Base-by-base conservation (phyloP, 2,888 invertebrate species). In the Polydrusus cervinus region DNA sequence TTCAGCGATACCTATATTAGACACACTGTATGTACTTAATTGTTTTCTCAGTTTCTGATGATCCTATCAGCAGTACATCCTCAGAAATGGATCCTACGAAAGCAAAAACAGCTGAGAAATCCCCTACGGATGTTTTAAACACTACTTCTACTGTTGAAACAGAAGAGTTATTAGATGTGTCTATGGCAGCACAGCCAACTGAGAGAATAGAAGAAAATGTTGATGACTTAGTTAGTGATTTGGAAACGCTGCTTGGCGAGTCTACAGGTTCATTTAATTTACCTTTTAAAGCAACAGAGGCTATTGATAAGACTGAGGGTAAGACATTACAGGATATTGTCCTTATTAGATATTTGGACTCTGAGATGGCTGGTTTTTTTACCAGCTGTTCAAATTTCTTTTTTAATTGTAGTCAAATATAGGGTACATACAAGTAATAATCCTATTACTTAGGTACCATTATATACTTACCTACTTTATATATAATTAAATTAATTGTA, bases 161-260 rank as follows among this genome's bases (percentile, higher is more conserved):
- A 11, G 81, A 82, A 16, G 81, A 79, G 14, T 80, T 84, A 73
- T 78, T 86, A 25, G 83, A 80, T 49, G 83, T 85, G 76, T 83
- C 81, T 30, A 84, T 85, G 60, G 81, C 83, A 51, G 78, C 81
- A 65, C 81, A 83, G 16, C 70, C 83, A 0, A 78, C 78, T 51
- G 86, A 84, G 65, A 83, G 84, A 77, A 86, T 86, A 68, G 85
- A 85, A 14, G 87, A 87, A 79, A 85, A 87, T 80, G 86, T 87
- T 20, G 87, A 87, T 74, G 87, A 87, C 79, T 83, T 87, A 73
- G 87, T 86, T n/a, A 85, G 86, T 65, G 87, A 87, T 77, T 80
- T 87, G 71, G 87, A 87, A 68, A 87, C 85, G 65, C 80, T 87
- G 55, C 80, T 87, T 64, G 87, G 85, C 2, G 85, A 83, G 69